These are phyloP conservation scores for Zosterops lateralis DNA, from an alignment of 2,113 vertebrate genomes.

Conservation along the genomic window DNA sequence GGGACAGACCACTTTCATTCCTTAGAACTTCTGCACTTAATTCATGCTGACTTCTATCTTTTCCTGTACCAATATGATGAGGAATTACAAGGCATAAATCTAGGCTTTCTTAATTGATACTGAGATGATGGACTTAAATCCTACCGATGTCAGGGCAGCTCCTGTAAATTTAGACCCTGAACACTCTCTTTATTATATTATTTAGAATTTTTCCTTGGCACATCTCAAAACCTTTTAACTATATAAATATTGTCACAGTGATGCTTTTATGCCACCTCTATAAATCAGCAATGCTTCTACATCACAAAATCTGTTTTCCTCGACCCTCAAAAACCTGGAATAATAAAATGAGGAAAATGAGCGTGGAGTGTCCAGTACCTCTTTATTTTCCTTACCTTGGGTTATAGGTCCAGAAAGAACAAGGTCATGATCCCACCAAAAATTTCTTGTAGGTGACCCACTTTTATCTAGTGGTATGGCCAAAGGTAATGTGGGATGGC, in stretches of 20 bases:
- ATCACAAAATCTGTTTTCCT: not conserved
- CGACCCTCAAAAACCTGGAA: fast-evolving
- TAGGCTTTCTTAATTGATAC: not conserved
- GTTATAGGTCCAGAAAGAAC: not conserved
- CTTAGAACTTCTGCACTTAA: not conserved
- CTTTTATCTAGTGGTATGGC: not conserved
- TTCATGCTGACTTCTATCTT: not conserved
- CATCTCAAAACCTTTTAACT: not conserved
- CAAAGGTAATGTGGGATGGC: not conserved
- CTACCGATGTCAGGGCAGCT: not conserved
- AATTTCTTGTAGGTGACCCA: not conserved
- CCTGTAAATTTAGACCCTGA: not conserved
- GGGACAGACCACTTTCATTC: not conserved
- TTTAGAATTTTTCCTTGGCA: not conserved
- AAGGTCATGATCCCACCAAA: not conserved
- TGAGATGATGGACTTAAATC: not conserved
- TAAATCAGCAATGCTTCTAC: not conserved
- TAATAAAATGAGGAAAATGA: not conserved
- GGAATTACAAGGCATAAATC: not conserved
- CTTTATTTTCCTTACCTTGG: not conserved
- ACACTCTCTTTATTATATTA: not conserved
- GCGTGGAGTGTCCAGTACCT: not conserved
- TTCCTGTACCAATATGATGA: not conserved
- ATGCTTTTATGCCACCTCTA: not conserved
- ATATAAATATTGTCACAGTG: not conserved